Base-by-base conservation (phyloP, 2,888 invertebrate genomes). In the Euproctis similis region DNA sequence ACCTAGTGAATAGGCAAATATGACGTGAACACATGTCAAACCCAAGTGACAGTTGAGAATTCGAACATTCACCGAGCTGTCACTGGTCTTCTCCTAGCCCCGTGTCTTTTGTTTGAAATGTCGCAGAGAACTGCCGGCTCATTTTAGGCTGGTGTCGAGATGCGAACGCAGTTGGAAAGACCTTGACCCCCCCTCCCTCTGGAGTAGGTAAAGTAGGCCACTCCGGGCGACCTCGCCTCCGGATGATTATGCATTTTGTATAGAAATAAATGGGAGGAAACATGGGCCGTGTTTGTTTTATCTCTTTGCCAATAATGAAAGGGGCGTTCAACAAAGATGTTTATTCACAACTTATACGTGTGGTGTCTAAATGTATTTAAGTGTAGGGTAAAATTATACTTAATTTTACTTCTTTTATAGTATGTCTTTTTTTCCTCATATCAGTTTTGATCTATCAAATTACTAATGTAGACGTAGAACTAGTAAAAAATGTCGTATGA, bases 181-280 rank as follows among this genome's bases (percentile, higher is more conserved):
- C 66, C 67, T 67, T 66, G 66, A 61, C 66, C 61, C 32, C 44
- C n/a, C n/a, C n/a, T n/a, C n/a, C n/a, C n/a, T n/a, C 8, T 26
- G 21, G 8, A 25, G 9, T 20, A n/a, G n/a, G n/a, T n/a, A 21
- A 67, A 56, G 41, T 67, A 51, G 67, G 67, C 62, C 67, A 42
- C 35, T 33, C 42, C 42, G 40, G 38, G 38, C 47, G 44, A 42
- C 47, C 47, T 36, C 30, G 42, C 40, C 50, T 47, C 44, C 39
- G 51, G 50, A 39, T 53, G 45, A 59, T 58, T 62, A 58, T 64
- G 64, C 63, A 64, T 57, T 61, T 63, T 60, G 50, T 46, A 58
- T 60, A 45, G 34, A 38, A 50, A 39, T 50, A 52, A 58, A 55
- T 52, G 53, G n/a, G 39, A 45, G 36, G 46, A 42, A 49, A 51